Conservation (phyloP, 2,888 invertebrate genomes). For the Malacosoma neustria region DNA sequence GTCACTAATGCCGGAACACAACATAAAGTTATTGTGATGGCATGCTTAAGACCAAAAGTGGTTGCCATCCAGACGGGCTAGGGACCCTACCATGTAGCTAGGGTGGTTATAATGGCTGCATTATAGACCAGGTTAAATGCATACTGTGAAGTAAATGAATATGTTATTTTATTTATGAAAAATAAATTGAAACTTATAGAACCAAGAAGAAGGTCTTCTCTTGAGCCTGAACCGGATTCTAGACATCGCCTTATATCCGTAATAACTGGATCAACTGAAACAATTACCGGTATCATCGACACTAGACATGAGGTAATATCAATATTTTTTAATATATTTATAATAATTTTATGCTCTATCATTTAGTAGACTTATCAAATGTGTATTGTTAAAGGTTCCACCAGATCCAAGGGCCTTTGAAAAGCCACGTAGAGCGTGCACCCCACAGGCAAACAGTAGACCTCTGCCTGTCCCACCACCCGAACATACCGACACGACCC, state of each 20-base stretch:
- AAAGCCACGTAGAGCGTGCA: constrained; percentile 59
- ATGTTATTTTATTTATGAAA: not conserved
- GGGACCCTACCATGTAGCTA: no score
- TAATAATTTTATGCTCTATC: not conserved
- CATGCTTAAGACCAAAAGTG: no score
- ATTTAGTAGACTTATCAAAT: not conserved
- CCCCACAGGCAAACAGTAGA: constrained; percentile 58
- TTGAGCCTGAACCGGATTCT: constrained; percentile 61
- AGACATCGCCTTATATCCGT: constrained; percentile 68
- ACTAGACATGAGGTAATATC: constrained; percentile 70
- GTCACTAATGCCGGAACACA: no score
- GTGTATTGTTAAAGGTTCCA: constrained; percentile 36
- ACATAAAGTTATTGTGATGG: no score
- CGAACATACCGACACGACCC: constrained; percentile 23
- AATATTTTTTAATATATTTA: not conserved
- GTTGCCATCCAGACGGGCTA: no score
- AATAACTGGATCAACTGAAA: constrained; percentile 82
- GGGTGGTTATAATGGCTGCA: no score
- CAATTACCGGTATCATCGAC: constrained; percentile 82
- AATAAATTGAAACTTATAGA: constrained; percentile 21
- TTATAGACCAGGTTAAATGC: no score
- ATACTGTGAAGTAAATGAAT: no score
- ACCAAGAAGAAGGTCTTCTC: constrained; percentile 53
- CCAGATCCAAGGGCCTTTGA: constrained; percentile 65
- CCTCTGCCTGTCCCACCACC: constrained; percentile 60